Evolutionary conservation across 2,888 invertebrate species (phyloP), one percentile per base, ranked within the genome.

Genomic region (Lasioglossum malachurum): DNA sequence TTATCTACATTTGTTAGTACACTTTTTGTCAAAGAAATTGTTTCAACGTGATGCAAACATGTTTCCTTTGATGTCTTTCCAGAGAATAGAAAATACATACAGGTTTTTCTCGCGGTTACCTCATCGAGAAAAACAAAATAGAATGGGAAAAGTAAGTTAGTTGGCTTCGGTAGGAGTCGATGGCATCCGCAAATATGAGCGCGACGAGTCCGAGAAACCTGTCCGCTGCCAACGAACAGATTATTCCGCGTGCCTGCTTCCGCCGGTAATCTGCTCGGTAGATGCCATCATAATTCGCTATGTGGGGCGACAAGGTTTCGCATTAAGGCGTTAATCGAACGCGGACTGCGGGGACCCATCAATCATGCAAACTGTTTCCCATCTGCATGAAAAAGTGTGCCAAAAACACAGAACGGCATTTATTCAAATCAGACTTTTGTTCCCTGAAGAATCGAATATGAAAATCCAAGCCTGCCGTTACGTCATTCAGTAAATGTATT

Each of bases 221-320:
- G 76, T 75, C 82, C 49, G 41, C 44, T 44, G 76, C 64, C 35
- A 38, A 69, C 75, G 44, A 5, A 74, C 31, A 38, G 80, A 83
- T 83, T 83, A 71, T 80, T 75, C 71, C 69, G 53, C 57, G 69
- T 69, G 82, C 57, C 73, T 78, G 84, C n/a, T 35, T 84, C 74
- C 81, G n/a, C 67, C 19, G 57, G 46, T 57, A 64, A 84, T 76
- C 57, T 57, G 57, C 8, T n/a, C 19, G 69, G 44, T 71, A 27
- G 67, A 44, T 27, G 38, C 46, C 31, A 31, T 67, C 8, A 41
- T 81, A 46, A 78, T 72, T 81, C 46, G 69, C 44, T 35, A 35
- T 71, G 38, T 57, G 53, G 53, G 60, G n/a, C 76, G 27, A 46
- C 57, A 67, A 67, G 60, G 60, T 16, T 60, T 60, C 27, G 60